Evolutionary conservation across 1,140 invertebrate species (phyloP).

Genomic region (Ridgeia piscesae): DNA sequence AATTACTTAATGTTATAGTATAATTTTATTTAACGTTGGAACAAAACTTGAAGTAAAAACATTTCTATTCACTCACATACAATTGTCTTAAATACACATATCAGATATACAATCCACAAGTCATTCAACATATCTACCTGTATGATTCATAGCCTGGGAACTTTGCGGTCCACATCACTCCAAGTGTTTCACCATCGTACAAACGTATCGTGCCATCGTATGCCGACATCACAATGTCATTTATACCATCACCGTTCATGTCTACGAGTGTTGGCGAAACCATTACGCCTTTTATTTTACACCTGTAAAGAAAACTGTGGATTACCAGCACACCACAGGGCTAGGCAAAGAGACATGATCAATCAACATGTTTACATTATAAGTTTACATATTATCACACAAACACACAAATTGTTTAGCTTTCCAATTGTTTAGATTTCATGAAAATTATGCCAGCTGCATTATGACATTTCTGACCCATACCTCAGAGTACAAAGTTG

Average conservation of each 20-base stretch:
- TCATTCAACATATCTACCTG: neutral
- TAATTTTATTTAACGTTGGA: neutral
- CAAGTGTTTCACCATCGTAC: conserved; percentile 44
- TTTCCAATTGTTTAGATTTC: no score
- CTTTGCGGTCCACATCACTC: conserved; percentile 37
- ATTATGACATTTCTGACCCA: no score
- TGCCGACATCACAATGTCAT: conserved; percentile 46
- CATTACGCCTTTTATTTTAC: conserved; percentile 40
- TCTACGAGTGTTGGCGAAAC: conserved; percentile 50
- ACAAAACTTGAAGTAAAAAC: neutral
- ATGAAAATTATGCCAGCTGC: no score
- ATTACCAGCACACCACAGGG: no score
- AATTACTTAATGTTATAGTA: neutral
- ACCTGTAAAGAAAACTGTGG: neutral
- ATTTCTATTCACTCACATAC: neutral
- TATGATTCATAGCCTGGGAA: conserved; percentile 44
- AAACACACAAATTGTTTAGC: no score
- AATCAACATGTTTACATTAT: no score
- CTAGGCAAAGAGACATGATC: no score
- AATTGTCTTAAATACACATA: neutral
- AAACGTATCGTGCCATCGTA: conserved; percentile 45
- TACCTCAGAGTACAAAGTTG: no score
- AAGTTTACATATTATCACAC: no score
- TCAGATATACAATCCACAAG: neutral
- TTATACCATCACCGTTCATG: conserved; percentile 41